Conservation (phyloP, 2,113 vertebrate species). For the Chloropsis hardwickii region DNA sequence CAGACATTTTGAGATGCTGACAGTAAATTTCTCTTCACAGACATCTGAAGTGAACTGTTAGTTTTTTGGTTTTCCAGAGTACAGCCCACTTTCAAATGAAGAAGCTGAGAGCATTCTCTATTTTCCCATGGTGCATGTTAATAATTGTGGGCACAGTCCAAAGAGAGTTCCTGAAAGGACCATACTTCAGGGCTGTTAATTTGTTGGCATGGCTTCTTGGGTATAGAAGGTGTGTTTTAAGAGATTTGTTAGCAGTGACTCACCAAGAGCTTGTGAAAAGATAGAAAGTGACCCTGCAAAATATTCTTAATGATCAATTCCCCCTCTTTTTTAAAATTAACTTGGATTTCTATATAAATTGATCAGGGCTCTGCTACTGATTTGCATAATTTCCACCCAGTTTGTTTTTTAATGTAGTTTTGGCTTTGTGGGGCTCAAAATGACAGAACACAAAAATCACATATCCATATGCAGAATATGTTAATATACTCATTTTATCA, state of each 20-base stretch:
- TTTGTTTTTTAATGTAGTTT: neutral
- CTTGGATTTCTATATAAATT: neutral
- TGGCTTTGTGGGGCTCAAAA: neutral
- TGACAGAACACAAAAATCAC: neutral
- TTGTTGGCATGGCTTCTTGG: neutral
- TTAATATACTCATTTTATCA: neutral
- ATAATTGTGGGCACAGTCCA: neutral
- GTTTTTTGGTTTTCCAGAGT: neutral
- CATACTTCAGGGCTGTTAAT: neutral
- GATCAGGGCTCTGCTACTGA: neutral
- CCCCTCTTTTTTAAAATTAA: neutral
- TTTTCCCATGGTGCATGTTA: neutral
- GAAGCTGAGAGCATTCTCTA: neutral
- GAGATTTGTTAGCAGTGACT: neutral
- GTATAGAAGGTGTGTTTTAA: neutral
- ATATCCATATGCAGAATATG: neutral
- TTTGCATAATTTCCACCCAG: neutral
- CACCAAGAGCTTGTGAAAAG: neutral
- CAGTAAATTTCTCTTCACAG: neutral
- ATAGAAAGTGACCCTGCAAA: neutral
- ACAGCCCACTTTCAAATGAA: neutral
- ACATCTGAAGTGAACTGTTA: neutral
- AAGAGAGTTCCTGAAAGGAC: neutral
- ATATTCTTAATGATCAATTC: neutral
- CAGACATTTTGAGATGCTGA: neutral